Percentiles rank a stretch among this genome's conserved stretches.
Evolutionary conservation across 1,140 invertebrate species (phyloP).

Genomic region (Trichoplusia ni): DNA sequence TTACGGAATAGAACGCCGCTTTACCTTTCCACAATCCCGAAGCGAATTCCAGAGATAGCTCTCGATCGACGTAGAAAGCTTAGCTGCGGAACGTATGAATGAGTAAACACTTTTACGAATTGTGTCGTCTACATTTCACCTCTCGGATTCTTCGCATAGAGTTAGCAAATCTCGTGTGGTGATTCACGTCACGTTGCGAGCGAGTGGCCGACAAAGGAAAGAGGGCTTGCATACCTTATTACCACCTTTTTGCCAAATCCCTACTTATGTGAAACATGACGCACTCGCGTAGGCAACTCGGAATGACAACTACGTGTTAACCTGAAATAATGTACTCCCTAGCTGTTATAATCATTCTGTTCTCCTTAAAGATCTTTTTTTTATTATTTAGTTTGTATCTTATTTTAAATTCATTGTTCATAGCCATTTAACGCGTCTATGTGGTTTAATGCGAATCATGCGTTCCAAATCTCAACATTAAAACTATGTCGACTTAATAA

Average conservation of each 20-base stretch:
- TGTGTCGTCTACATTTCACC: slow-evolving; percentile 57
- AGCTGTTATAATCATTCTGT: slow-evolving; percentile 22
- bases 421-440: not conserved
- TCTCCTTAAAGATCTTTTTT: slow-evolving; percentile 12
- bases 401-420: slow-evolving; percentile 19
- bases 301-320: slow-evolving; percentile 70
- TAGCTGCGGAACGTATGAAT: slow-evolving; percentile 52
- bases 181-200: slow-evolving; percentile 76
- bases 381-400: no score
- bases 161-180: slow-evolving; percentile 66
- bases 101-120: slow-evolving; percentile 64
- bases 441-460: not conserved
- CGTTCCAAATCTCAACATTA: not conserved
- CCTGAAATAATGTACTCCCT: slow-evolving; percentile 39
- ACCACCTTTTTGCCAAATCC: slow-evolving; percentile 76
- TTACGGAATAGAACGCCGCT: slow-evolving; percentile 40
- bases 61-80: slow-evolving; percentile 32
- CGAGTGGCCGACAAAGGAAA: slow-evolving; percentile 79
- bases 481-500: no score
- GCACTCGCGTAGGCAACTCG: slow-evolving; percentile 58
- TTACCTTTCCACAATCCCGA: slow-evolving; percentile 17
- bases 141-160: slow-evolving; percentile 57
- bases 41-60: slow-evolving; percentile 37
- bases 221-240: slow-evolving; percentile 80
- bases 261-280: slow-evolving; percentile 74